Percentiles rank a stretch among this genome's conserved stretches.
These are phyloP conservation scores for Pterobdella sp. DNA, from an alignment of 2,888 invertebrate species.

Conservation along the genomic window DNA sequence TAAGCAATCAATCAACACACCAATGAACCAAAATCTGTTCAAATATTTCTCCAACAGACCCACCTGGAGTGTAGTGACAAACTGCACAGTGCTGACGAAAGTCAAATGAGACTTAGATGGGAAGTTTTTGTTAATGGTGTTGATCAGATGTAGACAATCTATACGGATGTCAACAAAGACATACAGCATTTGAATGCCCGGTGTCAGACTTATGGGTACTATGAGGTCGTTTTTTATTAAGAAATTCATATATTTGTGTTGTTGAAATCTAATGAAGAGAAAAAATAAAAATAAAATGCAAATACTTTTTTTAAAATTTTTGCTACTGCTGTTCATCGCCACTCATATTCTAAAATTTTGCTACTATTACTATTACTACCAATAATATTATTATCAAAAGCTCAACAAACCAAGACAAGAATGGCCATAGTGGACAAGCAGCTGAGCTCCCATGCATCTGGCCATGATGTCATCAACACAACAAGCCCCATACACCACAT, in stretches of 20 bases:
- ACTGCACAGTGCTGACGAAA: constrained; percentile 93
- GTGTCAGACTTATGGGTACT: constrained; percentile 50
- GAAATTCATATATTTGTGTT: not conserved
- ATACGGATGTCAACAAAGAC: constrained; percentile 97
- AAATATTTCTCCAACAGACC: constrained; percentile 27
- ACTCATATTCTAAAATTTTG: too few species aligned
- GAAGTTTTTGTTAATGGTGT: constrained; percentile 66
- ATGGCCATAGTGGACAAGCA: constrained; percentile 93
- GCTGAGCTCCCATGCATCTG: constrained; percentile 74
- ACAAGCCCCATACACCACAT: constrained; percentile 98
- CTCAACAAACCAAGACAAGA: constrained; percentile 63
- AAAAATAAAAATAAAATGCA: not conserved
- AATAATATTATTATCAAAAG: too few species aligned
- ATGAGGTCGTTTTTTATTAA: constrained; percentile 17
- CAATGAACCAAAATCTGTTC: too few species aligned
- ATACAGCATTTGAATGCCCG: constrained; percentile 81
- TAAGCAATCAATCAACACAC: too few species aligned
- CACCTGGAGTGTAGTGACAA: constrained; percentile 85
- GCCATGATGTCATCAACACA: constrained; percentile 96
- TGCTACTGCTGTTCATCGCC: too few species aligned
- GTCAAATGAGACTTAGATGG: constrained; percentile 57
- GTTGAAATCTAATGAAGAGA: not conserved
- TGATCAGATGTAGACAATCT: constrained; percentile 81
- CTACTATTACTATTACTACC: too few species aligned
- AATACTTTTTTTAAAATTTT: too few species aligned